Conservation (phyloP, 1,140 invertebrate genomes). For the Nasonia longicornis region DNA sequence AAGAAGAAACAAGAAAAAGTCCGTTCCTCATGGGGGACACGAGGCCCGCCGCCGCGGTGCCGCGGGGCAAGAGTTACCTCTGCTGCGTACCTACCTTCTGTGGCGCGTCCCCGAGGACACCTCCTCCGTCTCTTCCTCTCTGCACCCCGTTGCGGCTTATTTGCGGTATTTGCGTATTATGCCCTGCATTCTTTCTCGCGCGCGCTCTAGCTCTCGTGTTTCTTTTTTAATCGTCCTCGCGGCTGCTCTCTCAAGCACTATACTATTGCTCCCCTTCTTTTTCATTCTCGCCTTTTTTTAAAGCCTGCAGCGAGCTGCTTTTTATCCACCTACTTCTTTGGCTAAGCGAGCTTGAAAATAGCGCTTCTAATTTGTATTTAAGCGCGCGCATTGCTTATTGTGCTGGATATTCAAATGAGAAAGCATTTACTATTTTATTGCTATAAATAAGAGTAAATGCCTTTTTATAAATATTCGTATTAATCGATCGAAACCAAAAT, state of each 20-base stretch:
- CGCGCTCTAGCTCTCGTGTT: not conserved
- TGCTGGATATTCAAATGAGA: too few relatives aligned
- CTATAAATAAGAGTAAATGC: too few relatives aligned
- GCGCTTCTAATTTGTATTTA: not conserved
- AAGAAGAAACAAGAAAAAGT: conserved; percentile 8
- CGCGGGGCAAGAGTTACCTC: not conserved
- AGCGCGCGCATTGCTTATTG: too few relatives aligned
- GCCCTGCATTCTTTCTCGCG: not conserved
- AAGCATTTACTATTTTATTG: too few relatives aligned
- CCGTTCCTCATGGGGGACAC: not conserved
- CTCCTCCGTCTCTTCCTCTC: not conserved
- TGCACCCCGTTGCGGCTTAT: not conserved
- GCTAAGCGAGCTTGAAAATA: conserved; percentile 12
- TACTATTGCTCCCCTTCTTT: too few relatives aligned
- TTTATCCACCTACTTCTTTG: not conserved
- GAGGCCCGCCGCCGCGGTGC: not conserved
- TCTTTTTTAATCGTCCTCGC: not conserved
- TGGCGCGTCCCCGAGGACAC: conserved; percentile 3
- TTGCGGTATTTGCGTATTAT: conserved; percentile 18
- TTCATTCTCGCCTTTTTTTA: too few relatives aligned
- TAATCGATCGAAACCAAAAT: too few relatives aligned
- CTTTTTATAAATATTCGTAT: too few relatives aligned
- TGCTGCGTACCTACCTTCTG: not conserved
- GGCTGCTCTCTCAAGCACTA: too few relatives aligned
- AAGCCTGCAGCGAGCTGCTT: not conserved